Percentiles rank a stretch among this genome's conserved stretches.
Conservation (phyloP, 2,888 invertebrate species). For the Cryptocephalus moraei region DNA sequence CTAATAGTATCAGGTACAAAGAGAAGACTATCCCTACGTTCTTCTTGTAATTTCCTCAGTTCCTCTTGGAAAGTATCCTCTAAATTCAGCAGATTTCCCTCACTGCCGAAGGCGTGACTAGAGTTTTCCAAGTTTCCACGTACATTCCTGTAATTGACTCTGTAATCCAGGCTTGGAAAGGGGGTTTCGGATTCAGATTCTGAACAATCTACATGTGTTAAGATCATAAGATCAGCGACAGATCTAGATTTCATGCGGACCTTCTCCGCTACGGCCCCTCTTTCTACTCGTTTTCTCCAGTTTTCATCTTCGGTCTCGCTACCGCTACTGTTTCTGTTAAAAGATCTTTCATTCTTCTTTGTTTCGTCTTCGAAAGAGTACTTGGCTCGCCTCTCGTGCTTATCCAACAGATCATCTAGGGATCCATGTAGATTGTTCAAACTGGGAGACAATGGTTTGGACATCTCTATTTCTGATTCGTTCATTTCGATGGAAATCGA, state of each 20-base stretch:
- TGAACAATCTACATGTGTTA: slow-evolving; percentile 54
- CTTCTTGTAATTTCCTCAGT: slow-evolving; percentile 40
- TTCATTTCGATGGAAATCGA: slow-evolving; percentile 15
- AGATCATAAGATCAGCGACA: slow-evolving; percentile 55
- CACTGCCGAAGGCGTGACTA: slow-evolving; percentile 41
- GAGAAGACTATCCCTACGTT: slow-evolving; percentile 35
- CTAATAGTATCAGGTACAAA: slow-evolving; percentile 35
- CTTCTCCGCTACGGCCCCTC: slow-evolving; percentile 50
- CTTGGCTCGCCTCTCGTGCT: slow-evolving; percentile 1
- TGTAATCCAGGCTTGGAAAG: slow-evolving; percentile 34
- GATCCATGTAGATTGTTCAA: slow-evolving; percentile 61
- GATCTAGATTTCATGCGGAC: slow-evolving; percentile 56
- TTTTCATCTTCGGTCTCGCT: slow-evolving; percentile 56
- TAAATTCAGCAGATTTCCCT: slow-evolving; percentile 44
- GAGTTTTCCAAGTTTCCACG: slow-evolving; percentile 32
- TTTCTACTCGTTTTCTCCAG: slow-evolving; percentile 49
- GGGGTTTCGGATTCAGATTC: slow-evolving; percentile 48
- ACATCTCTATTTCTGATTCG: slow-evolving; percentile 27
- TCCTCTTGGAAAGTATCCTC: slow-evolving; percentile 45
- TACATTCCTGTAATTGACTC: slow-evolving; percentile 33
- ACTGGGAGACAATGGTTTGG: slow-evolving; percentile 39
- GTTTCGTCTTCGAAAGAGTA: slow-evolving; percentile 42
- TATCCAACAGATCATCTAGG: slow-evolving; percentile 39
- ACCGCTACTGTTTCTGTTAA: slow-evolving; percentile 37
- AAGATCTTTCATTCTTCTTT: slow-evolving; percentile 21